Evolutionary conservation across 2,113 vertebrate species (phyloP), one percentile per base, ranked within the genome.

Genomic region (Centropristis striata): DNA sequence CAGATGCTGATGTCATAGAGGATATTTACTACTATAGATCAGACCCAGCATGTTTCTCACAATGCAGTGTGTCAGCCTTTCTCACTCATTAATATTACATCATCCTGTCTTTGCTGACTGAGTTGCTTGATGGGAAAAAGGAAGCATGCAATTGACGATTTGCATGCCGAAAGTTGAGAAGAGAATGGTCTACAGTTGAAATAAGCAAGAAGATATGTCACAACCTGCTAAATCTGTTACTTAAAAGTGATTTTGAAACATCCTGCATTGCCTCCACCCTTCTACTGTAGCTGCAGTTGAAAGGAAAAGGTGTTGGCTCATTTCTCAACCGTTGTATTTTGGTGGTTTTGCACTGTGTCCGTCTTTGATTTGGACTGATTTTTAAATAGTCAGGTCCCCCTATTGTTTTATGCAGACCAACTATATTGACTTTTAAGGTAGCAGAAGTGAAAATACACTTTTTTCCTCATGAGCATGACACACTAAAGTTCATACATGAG

Each of bases 221-320:
- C 49, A 50, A 39, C 5, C 53, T 49, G 14, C 6, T 23, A 46
- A 25, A 39, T 13, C 25, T 2, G n/a, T 71, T 44, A 39, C 25
- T 60, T 71, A 0, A 41, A 39, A 13, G 42, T 21, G n/a, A 70
- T 84, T 71, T 46, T 76, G 71, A 89, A 91, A 89, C 69, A 27
- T 6, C 11, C 27, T 0, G 4, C 16, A 0, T 4, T 1, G 10
- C 13, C 49, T 68, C 64, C 78, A 72, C 57, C 73, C 57, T 44
- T 18, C 0, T 14, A 12, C 18, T 25, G n/a, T n/a, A 1, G 5
- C 5, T 51, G n/a, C 16, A 51, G 15, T 41, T 53, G 1, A 57
- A 4, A 86, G 81, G 39, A 84, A 88, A 69, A 42, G 72, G 63
- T 78, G 59, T 78, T 64, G 55, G 64, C 49, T 46, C 20, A 6